phyloP scores from a whole-genome alignment of 2,113 vertebrate species.

The Laterallus jamaicensis region DNA sequence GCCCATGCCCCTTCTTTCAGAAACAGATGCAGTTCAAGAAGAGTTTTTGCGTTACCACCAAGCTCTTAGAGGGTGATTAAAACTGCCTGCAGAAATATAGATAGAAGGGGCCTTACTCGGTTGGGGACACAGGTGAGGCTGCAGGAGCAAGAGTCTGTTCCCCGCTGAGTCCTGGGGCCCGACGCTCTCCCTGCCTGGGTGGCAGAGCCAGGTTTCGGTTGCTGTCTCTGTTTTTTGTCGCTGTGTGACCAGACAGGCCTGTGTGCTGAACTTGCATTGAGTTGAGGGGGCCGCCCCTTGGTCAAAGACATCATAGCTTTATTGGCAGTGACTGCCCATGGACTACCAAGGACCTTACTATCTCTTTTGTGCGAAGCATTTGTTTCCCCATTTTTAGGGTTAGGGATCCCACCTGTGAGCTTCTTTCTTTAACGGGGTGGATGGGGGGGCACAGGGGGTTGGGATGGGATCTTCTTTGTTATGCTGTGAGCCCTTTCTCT shows the following conservation, averaged over 20 bases:
- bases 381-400: neutral
- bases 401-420: neutral
- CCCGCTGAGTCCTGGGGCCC: neutral
- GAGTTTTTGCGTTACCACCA: neutral
- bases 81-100: neutral
- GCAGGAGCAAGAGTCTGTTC: neutral
- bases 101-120: neutral
- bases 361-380: neutral
- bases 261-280: neutral
- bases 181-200: rapidly evolving
- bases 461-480: neutral
- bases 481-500: neutral
- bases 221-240: neutral
- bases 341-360: neutral
- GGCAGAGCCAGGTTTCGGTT: neutral
- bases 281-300: neutral
- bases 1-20: neutral
- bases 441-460: no score
- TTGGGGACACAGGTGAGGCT: neutral
- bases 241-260: neutral
- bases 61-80: neutral
- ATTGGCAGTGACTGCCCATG: neutral
- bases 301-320: neutral
- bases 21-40: neutral
- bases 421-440: neutral